A percentile compares a stretch with the other conserved stretches of the same genome.
phyloP scores from a whole-genome alignment of 2,113 vertebrate genomes.

The Onychostoma macrolepis region DNA sequence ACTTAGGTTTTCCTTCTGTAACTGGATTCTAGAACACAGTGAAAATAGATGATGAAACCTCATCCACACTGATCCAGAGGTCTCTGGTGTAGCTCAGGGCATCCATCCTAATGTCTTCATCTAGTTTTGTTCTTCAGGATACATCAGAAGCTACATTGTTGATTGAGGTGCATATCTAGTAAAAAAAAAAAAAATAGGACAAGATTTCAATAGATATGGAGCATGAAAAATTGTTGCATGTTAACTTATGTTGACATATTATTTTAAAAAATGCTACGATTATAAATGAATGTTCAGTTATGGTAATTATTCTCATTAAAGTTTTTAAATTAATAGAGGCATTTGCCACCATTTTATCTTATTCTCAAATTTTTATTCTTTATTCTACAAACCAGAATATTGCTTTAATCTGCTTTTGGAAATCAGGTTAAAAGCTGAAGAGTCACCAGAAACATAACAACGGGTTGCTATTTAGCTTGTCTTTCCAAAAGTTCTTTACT shows the following conservation, averaged over 20 bases:
- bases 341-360: neutral
- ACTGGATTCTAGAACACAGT: slow-evolving; percentile 10
- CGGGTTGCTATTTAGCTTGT: neutral
- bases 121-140: neutral
- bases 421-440: neutral
- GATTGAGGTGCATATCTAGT: neutral
- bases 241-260: too few relatives aligned
- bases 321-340: neutral
- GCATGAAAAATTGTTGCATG: too few relatives aligned
- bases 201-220: too few relatives aligned
- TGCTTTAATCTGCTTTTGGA: neutral
- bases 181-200: too few relatives aligned
- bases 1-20: slow-evolving; percentile 20
- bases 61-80: slow-evolving; percentile 1
- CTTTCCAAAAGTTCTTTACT: neutral
- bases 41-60: slow-evolving; percentile 27
- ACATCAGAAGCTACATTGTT: neutral
- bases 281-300: neutral
- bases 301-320: neutral
- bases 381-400: neutral
- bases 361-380: neutral
- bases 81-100: slow-evolving; percentile 1
- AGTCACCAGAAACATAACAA: neutral
- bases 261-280: too few relatives aligned
- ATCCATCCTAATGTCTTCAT: neutral